phyloP scores from a whole-genome alignment of 2,888 invertebrate species.

The Lithophane semibrunnea region DNA sequence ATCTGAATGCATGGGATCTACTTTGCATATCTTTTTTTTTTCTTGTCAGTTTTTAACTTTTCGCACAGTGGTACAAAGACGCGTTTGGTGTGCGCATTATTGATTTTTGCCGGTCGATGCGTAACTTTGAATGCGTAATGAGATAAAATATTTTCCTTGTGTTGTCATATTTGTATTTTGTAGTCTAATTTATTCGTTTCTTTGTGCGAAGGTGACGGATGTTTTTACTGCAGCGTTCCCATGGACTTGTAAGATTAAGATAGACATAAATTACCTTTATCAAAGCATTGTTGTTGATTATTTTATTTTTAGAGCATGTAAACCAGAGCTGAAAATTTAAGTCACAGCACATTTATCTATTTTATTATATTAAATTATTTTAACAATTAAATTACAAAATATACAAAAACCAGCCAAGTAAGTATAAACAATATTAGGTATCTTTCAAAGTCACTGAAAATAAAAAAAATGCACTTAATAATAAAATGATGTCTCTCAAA shows the following conservation, averaged over 20 bases:
- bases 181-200: constrained; percentile 77
- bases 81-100: constrained; percentile 70
- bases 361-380: no score
- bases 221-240: constrained; percentile 63
- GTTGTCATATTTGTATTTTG: constrained; percentile 86
- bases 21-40: constrained; percentile 85
- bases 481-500: constrained; percentile 30
- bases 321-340: no score
- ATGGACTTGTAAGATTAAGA: constrained; percentile 48
- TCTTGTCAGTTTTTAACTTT: constrained; percentile 77
- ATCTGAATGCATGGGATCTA: constrained; percentile 77
- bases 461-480: no score
- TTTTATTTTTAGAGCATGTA: no score
- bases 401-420: no score
- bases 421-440: no score
- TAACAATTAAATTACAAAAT: no score
- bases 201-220: constrained; percentile 77
- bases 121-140: constrained; percentile 85
- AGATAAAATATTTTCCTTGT: constrained; percentile 88
- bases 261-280: constrained; percentile 43
- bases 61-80: constrained; percentile 79
- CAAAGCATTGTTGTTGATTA: not conserved
- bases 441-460: no score
- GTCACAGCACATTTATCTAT: no score
- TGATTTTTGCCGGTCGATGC: constrained; percentile 78